Percentiles rank a stretch among this genome's conserved stretches.
phyloP scores from a whole-genome alignment of 1,140 invertebrate species.

The Drosophila burlai region DNA sequence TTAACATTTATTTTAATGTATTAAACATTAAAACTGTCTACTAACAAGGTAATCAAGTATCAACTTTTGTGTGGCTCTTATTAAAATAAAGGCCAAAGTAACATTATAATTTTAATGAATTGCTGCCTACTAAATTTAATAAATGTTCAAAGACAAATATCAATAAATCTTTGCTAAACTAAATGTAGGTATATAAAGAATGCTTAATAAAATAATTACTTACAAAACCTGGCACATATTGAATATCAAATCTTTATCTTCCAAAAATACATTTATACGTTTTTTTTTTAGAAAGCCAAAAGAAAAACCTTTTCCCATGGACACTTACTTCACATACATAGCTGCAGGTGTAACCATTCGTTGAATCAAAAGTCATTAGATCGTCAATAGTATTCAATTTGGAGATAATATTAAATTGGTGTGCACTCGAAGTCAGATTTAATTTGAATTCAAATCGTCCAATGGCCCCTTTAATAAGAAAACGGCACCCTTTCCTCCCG shows the following conservation, averaged over 20 bases:
- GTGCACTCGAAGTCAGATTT: background rate
- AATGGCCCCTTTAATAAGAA: slow-evolving; percentile 9
- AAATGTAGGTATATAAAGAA: background rate
- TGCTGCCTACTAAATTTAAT: background rate
- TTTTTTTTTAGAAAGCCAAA: slow-evolving; percentile 4
- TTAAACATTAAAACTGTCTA: background rate
- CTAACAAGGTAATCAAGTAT: background rate
- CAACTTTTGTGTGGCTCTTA: background rate
- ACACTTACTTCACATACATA: slow-evolving; percentile 1
- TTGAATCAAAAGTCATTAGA: background rate
- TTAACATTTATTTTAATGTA: background rate
- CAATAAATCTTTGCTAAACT: background rate
- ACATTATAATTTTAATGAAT: background rate
- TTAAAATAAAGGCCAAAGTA: background rate
- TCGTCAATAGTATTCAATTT: slow-evolving; percentile 15
- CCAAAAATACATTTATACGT: background rate
- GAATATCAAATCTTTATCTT: too few species aligned
- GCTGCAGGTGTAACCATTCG: background rate
- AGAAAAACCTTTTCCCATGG: background rate
- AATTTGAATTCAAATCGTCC: slow-evolving; percentile 5
- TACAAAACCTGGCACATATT: background rate
- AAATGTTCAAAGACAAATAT: background rate
- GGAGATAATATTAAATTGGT: slow-evolving; percentile 14
- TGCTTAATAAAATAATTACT: background rate
- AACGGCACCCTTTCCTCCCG: slow-evolving; percentile 23